A percentile compares a stretch with the other conserved stretches of the same genome.
Evolutionary conservation across 2,797 vertebrate species (phyloP).

Genomic region (Orientallactaga sibirica): DNA sequence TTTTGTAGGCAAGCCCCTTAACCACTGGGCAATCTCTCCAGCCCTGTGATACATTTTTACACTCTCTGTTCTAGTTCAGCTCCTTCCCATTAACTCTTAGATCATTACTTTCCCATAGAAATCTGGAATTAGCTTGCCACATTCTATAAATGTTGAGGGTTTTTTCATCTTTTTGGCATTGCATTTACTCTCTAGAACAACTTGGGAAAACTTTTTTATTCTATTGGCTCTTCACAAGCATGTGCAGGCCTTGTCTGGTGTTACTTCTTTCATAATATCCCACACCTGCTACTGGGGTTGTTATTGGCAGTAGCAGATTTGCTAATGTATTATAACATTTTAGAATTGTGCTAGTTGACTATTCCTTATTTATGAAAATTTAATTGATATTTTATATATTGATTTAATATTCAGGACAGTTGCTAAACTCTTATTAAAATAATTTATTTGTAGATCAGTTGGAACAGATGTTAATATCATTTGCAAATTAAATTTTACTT

Average conservation of each 20-base stretch:
- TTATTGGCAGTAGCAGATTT: not conserved
- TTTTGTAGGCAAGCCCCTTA: no score
- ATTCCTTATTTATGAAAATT: not conserved
- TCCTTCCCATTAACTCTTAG: not conserved
- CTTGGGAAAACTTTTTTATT: constrained; percentile 1
- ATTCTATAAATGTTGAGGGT: not conserved
- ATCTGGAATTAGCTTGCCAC: not conserved
- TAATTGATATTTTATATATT: not conserved
- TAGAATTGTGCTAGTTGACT: not conserved
- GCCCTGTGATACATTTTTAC: not conserved
- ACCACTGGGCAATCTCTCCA: no score
- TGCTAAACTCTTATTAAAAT: not conserved
- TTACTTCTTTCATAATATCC: not conserved
- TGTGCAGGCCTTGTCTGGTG: not conserved
- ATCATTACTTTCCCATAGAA: not conserved
- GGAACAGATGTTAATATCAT: not conserved
- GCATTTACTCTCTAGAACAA: not conserved
- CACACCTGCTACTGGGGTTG: not conserved
- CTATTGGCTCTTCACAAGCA: not conserved
- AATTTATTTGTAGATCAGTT: not conserved
- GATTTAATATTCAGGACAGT: not conserved
- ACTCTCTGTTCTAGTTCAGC: not conserved
- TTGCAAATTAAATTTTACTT: not conserved
- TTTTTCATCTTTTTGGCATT: not conserved
- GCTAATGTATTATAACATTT: not conserved